phyloP scores from a whole-genome alignment of 2,113 vertebrate genomes.

The Callionymus lyra region DNA sequence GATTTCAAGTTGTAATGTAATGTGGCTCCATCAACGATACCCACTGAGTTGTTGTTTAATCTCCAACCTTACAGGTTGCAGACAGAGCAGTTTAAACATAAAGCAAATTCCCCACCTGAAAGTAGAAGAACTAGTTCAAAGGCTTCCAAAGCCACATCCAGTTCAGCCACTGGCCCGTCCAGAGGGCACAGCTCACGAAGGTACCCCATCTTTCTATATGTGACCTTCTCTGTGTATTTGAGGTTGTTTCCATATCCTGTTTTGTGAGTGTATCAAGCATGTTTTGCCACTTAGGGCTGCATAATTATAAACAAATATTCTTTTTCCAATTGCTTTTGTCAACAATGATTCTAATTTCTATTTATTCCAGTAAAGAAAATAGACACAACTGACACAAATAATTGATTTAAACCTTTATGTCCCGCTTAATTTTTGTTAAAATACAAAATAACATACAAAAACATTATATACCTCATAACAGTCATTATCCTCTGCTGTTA shows the following conservation, averaged over 20 bases:
- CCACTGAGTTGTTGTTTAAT: constrained; percentile 58
- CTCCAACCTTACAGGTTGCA: constrained; percentile 89
- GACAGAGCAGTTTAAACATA: constrained; percentile 97
- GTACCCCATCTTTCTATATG: constrained; percentile 68
- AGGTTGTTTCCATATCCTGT: constrained; percentile 1
- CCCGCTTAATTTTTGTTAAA: too few species aligned
- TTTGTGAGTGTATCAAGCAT: background rate
- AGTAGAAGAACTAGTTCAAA: constrained; percentile 97
- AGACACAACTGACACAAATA: too few species aligned
- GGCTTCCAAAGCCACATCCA: constrained; percentile 97
- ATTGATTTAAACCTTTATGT: too few species aligned
- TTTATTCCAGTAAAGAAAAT: too few species aligned
- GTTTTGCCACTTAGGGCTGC: too few species aligned
- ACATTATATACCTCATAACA: too few species aligned
- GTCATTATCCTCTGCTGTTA: too few species aligned
- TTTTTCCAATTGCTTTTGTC: too few species aligned
- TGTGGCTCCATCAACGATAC: constrained; percentile 27
- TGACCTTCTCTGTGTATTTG: constrained; percentile 29
- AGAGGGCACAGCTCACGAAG: constrained; percentile 97
- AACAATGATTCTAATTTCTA: too few species aligned
- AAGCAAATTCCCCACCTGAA: constrained; percentile 97
- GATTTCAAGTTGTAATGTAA: constrained; percentile 10
- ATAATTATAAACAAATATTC: too few species aligned
- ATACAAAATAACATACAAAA: too few species aligned
- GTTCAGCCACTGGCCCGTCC: constrained; percentile 89